These are phyloP conservation scores for Onychorhynchus coronatus DNA, from an alignment of 2,113 vertebrate genomes.

Conservation along the genomic window DNA sequence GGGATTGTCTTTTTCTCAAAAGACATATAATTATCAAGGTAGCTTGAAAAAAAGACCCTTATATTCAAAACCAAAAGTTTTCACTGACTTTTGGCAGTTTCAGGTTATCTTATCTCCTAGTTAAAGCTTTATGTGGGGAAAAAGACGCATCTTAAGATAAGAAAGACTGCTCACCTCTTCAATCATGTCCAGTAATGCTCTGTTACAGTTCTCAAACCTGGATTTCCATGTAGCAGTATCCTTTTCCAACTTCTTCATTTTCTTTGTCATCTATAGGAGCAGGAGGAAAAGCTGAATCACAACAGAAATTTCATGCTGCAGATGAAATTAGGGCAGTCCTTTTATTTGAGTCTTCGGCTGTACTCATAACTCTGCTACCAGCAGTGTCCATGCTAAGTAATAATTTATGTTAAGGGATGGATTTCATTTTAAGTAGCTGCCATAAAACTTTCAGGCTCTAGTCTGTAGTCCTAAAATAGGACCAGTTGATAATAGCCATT, in stretches of 20 bases:
- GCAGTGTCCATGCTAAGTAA: background rate
- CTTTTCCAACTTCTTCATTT: slow-evolving; percentile 95
- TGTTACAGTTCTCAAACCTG: slow-evolving; percentile 95
- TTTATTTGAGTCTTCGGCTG: background rate
- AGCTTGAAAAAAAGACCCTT: background rate
- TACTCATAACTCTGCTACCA: background rate
- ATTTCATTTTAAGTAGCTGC: background rate
- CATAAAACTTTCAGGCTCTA: background rate
- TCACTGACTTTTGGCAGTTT: background rate
- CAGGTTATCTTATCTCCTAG: background rate
- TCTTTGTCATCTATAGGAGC: slow-evolving; percentile 88
- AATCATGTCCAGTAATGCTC: slow-evolving; percentile 91
- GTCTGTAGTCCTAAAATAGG: background rate
- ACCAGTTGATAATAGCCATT: background rate
- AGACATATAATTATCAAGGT: background rate
- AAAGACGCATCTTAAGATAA: background rate
- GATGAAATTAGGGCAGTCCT: background rate
- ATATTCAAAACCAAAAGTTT: background rate
- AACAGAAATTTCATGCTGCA: background rate
- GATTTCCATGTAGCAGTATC: slow-evolving; percentile 92
- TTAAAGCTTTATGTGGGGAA: background rate
- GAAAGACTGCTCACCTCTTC: slow-evolving; percentile 83
- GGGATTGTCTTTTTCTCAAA: background rate
- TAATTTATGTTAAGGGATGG: background rate
- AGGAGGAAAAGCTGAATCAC: background rate